Conservation (phyloP, 1,140 invertebrate genomes). For the Meloidogyne exigua region DNA sequence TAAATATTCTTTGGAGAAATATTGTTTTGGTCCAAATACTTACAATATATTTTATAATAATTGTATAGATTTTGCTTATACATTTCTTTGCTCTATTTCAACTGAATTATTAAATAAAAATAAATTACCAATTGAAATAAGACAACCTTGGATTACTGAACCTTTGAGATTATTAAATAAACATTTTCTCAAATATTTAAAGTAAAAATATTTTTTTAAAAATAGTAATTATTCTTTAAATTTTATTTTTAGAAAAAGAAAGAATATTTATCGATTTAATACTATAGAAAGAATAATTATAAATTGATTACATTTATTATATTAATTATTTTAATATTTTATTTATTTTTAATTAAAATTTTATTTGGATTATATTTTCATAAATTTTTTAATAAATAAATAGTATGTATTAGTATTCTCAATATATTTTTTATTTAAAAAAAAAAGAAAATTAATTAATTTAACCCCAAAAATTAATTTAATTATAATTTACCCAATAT, state of each 20-base stretch:
- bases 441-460: no score
- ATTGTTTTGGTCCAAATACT: conserved; percentile 3
- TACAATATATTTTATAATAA: conserved; percentile 15
- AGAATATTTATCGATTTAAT: not conserved
- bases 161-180: not conserved
- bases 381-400: no score
- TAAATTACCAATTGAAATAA: conserved; percentile 5
- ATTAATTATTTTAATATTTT: not conserved
- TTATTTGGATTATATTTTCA: no score
- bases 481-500: no score
- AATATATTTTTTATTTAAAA: no score
- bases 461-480: no score
- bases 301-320: no score
- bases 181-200: not conserved
- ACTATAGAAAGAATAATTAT: not conserved
- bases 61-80: conserved; percentile 14
- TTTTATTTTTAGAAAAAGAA: not conserved
- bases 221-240: not conserved
- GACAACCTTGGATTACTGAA: conserved; percentile 12
- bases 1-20: not conserved
- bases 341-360: no score
- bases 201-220: not conserved
- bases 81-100: not conserved
- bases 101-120: not conserved
- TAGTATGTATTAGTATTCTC: no score